These are phyloP conservation scores for Centrocercus urophasianus DNA, from an alignment of 2,113 vertebrate genomes.

Conservation along the genomic window DNA sequence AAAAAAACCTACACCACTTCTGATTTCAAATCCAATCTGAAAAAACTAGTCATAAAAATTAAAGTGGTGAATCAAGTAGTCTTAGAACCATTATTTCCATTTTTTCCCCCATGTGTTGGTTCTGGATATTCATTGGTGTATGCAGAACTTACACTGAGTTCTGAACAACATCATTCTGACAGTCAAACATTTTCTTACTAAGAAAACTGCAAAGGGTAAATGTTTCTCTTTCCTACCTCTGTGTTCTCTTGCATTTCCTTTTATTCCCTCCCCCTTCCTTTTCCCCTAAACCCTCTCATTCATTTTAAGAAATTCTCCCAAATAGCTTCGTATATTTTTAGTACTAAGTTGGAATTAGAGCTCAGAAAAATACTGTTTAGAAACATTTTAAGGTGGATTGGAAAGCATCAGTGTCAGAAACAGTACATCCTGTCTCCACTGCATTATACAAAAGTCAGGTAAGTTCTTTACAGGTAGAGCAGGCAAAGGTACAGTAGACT, in stretches of 20 bases:
- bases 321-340: not conserved
- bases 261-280: not conserved
- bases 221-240: not conserved
- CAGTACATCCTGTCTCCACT: not conserved
- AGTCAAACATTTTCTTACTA: not conserved
- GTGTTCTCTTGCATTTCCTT: not conserved
- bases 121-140: not conserved
- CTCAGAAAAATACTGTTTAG: not conserved
- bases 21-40: not conserved
- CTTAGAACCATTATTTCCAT: not conserved
- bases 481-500: not conserved
- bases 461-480: not conserved
- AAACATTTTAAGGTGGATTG: not conserved
- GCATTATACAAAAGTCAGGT: not conserved
- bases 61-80: not conserved
- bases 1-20: accelerated
- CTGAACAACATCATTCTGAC: not conserved
- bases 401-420: not conserved
- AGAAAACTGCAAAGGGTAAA: not conserved
- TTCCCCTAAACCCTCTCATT: not conserved
- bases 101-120: not conserved
- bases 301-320: not conserved
- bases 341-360: not conserved
- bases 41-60: not conserved
- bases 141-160: not conserved